phyloP scores from a whole-genome alignment of 2,113 vertebrate species.

The Orcinus orca region DNA sequence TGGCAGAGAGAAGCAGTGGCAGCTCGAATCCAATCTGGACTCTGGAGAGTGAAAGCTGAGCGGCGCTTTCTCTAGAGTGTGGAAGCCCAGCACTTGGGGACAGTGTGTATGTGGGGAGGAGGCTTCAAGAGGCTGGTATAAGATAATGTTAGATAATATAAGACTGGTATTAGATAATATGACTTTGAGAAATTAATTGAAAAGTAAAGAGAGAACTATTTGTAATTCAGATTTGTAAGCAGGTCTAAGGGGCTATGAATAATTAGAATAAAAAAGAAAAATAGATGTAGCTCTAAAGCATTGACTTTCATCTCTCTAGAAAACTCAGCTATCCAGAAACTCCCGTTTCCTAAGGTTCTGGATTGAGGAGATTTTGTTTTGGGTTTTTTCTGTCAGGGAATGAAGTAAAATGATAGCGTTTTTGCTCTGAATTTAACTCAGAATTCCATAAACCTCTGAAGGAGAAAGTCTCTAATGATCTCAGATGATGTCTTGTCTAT shows the following conservation, averaged over 20 bases:
- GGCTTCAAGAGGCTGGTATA: neutral
- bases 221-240: neutral
- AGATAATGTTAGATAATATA: neutral
- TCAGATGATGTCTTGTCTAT: neutral
- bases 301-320: neutral
- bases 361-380: neutral
- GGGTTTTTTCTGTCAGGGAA: neutral
- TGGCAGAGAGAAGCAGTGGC: neutral
- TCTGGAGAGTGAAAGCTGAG: neutral
- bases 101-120: neutral
- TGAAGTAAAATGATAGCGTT: constrained; percentile 12
- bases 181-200: neutral
- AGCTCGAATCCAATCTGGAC: neutral
- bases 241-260: neutral
- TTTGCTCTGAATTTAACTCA: constrained; percentile 27
- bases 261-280: neutral
- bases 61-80: fast-evolving
- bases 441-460: neutral
- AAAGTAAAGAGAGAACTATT: neutral
- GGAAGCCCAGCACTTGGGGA: fast-evolving
- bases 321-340: neutral
- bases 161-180: neutral
- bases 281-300: neutral
- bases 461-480: neutral
- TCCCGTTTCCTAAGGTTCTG: neutral